A percentile compares a stretch with the other conserved stretches of the same genome.
Evolutionary conservation across 2,888 invertebrate genomes (phyloP).

Genomic region (Siphlonurus alternatus): DNA sequence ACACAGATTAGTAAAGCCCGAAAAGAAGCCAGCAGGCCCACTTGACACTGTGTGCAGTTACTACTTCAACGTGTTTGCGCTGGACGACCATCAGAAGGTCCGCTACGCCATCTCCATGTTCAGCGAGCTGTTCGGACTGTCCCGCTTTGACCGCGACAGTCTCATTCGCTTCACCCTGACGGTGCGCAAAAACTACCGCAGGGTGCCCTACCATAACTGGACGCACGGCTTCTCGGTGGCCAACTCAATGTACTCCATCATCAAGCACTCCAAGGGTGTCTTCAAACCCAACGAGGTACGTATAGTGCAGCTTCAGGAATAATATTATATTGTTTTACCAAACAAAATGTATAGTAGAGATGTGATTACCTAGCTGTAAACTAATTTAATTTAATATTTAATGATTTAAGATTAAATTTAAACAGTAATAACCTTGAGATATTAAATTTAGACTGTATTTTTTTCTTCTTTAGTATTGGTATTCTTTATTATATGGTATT

Average conservation of each 20-base stretch:
- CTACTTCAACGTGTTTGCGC: conserved; percentile 52
- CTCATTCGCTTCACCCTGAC: conserved; percentile 59
- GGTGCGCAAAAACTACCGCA: conserved; percentile 67
- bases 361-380: too few species aligned
- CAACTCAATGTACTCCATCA: conserved; percentile 60
- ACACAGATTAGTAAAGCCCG: too few species aligned
- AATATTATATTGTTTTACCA: neutral
- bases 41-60: too few species aligned
- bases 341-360: too few species aligned
- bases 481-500: too few species aligned
- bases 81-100: conserved; percentile 54
- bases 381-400: too few species aligned
- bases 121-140: conserved; percentile 46
- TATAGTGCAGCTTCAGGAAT: too few species aligned
- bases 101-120: conserved; percentile 60
- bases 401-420: too few species aligned
- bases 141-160: conserved; percentile 46
- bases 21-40: too few species aligned
- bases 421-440: too few species aligned
- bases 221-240: conserved; percentile 77
- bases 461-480: too few species aligned
- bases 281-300: conserved; percentile 44
- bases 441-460: too few species aligned
- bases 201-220: conserved; percentile 78
- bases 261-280: conserved; percentile 37